Evolutionary conservation across 2,113 vertebrate genomes (phyloP).

Genomic region (Dicerorhinus sumatrensis): DNA sequence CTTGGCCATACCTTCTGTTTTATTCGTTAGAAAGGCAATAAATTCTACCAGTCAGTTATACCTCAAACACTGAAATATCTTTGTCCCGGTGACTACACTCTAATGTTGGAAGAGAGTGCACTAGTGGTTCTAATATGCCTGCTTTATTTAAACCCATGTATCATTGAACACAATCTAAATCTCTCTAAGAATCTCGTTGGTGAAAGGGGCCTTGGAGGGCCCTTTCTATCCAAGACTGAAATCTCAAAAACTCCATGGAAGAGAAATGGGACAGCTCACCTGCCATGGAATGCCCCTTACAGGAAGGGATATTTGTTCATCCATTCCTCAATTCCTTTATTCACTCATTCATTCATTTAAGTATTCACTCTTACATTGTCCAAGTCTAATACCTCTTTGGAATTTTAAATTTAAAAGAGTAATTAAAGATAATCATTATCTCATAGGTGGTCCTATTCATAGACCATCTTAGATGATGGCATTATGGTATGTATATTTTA

Average conservation of each 20-base stretch:
- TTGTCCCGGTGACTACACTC: not conserved
- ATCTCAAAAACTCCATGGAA: not conserved
- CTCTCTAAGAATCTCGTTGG: not conserved
- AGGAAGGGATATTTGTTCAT: not conserved
- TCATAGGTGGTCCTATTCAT: not conserved
- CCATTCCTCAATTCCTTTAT: not conserved
- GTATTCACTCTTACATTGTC: not conserved
- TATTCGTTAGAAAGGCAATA: not conserved
- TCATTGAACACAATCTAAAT: not conserved
- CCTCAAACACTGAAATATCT: not conserved
- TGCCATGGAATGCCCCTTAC: not conserved
- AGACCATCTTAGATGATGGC: not conserved
- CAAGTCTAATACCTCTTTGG: not conserved
- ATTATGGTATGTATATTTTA: not conserved
- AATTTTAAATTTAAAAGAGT: not conserved
- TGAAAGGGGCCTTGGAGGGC: not conserved
- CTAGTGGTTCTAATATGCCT: not conserved
- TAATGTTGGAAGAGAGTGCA: not conserved
- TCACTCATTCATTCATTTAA: not conserved
- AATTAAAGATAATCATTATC: not conserved
- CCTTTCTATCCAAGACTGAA: not conserved
- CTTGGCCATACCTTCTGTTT: not conserved
- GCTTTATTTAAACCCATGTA: not conserved
- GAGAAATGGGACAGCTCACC: not conserved
- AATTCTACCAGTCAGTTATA: not conserved